Conservation (phyloP, 2,113 vertebrate species). For the Capreolus pygargus region DNA sequence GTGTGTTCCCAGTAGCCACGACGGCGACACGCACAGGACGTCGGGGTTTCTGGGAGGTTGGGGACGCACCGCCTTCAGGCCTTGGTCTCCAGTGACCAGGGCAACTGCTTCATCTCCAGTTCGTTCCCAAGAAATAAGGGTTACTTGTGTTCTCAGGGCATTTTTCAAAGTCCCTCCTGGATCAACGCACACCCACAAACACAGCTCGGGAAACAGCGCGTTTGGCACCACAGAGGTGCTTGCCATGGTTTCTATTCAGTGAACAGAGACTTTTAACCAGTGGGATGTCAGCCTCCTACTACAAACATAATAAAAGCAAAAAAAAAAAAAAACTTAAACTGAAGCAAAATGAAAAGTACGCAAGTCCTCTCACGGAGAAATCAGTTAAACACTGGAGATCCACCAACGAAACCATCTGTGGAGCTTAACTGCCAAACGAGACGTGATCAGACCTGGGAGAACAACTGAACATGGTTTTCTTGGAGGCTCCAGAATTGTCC, state of each 20-base stretch:
- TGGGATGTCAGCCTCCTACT: background rate
- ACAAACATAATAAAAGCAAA: accelerated
- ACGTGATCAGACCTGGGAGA: background rate
- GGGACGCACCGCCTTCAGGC: accelerated
- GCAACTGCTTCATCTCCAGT: background rate
- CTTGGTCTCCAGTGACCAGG: accelerated
- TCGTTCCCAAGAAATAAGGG: background rate
- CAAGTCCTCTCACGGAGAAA: too few relatives aligned
- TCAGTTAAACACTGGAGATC: background rate
- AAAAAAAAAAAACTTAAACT: background rate
- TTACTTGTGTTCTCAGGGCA: too few relatives aligned
- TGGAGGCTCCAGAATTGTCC: background rate
- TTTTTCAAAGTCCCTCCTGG: background rate
- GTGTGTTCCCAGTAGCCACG: background rate
- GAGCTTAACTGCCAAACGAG: too few relatives aligned
- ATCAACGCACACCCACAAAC: background rate
- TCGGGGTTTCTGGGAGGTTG: background rate
- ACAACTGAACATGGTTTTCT: background rate
- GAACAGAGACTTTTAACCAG: background rate
- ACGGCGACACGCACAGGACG: accelerated
- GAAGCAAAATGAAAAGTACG: background rate
- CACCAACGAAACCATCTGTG: background rate
- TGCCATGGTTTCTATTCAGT: background rate
- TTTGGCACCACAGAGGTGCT: background rate
- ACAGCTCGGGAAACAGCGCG: background rate